Evolutionary conservation across 1,140 invertebrate species (phyloP), one percentile per base, ranked within the genome.

Genomic region (Copidosoma floridanum): DNA sequence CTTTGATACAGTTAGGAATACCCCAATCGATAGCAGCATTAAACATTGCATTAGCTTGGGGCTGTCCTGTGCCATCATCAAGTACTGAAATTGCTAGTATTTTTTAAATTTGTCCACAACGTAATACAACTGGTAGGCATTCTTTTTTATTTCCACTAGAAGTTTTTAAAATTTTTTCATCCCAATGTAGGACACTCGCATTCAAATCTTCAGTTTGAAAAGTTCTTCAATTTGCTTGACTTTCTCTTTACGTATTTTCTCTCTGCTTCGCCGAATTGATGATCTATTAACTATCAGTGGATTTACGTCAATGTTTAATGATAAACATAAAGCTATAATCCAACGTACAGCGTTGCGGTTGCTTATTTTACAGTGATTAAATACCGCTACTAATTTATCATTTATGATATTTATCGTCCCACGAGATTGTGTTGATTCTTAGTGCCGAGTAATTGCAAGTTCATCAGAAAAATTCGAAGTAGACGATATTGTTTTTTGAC

Each of bases 1-100:
- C 69, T 65, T 68, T 64, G 55, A 71, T 29, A 24, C 50, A 40
- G 54, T 69, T 57, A 35, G 41, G 52, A 35, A 68, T 58, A 55
- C 64, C 64, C 66, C 58, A 68, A 24, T 65, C 58, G 12, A 21
- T n/a, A 23, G 61, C 44, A 43, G n/a, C 43, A 27, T 50, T 23
- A n/a, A 35, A 46, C 46, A 61, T 56, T 18, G 56, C 54, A 27
- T 63, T 43, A 26, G 64, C 65, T 62, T 65, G 61, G 27, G 53
- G 54, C 32, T 52, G 12, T 37, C 65, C 62, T 58, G 48, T 69
- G 2, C 61, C 51, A 57, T 59, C 54, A n/a, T 58, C 40, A 12
- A 69, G 43, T 54, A 52, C 44, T 18, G 61, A 63, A n/a, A 67
- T 53, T 54, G 54, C 52, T 26, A 65, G 29, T 32, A 69, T 48